A percentile compares a stretch with the other conserved stretches of the same genome.
Conservation (phyloP, 2,113 vertebrate genomes). For the Pionites leucogaster region DNA sequence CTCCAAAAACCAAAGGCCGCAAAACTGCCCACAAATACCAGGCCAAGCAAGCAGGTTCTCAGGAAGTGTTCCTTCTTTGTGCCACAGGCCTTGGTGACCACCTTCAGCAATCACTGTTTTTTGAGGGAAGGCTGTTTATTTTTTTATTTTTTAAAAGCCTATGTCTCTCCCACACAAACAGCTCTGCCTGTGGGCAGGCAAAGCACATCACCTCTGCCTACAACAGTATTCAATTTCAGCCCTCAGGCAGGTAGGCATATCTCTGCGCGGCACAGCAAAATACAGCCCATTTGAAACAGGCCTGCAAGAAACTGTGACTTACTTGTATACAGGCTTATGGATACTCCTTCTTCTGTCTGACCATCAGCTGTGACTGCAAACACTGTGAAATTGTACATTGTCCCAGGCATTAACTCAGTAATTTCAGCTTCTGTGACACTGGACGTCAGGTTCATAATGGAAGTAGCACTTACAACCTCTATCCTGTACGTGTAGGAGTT, state of each 20-base stretch:
- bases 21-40: background rate
- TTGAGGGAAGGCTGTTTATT: background rate
- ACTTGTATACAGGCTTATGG: background rate
- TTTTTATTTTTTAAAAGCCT: background rate
- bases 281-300: rapidly evolving
- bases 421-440: rapidly evolving
- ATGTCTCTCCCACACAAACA: background rate
- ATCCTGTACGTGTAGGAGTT: background rate
- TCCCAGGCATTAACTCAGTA: background rate
- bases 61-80: background rate
- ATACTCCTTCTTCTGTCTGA: background rate
- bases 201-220: background rate
- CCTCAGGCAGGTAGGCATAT: rapidly evolving
- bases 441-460: rapidly evolving
- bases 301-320: background rate
- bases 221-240: background rate
- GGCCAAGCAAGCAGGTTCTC: background rate
- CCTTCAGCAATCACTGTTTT: background rate
- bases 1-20: background rate
- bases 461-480: rapidly evolving
- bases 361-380: background rate
- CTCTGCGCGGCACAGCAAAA: background rate
- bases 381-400: background rate
- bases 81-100: background rate
- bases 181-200: background rate